A percentile compares a stretch with the other conserved stretches of the same genome.
These are phyloP conservation scores for Centropus unirufus DNA, from an alignment of 2,113 vertebrate species.

Conservation along the genomic window DNA sequence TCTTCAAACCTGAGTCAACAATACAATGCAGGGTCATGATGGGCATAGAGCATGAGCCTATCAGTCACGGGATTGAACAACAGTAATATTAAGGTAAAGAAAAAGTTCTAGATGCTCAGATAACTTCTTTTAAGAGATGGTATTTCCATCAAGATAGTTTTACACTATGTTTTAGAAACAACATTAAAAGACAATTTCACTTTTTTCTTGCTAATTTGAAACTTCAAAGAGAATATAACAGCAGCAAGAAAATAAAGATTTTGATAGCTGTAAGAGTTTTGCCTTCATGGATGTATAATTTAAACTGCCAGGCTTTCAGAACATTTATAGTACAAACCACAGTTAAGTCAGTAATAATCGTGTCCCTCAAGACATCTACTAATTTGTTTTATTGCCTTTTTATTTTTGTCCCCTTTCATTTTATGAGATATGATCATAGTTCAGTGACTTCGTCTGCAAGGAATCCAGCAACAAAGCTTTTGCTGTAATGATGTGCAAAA, in stretches of 20 bases:
- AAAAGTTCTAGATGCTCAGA: background rate
- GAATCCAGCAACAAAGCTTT: conserved; percentile 4
- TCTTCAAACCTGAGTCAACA: background rate
- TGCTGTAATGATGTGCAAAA: conserved; percentile 46
- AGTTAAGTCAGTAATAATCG: conserved; percentile 62
- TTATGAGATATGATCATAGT: conserved; percentile 71
- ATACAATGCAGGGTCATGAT: background rate
- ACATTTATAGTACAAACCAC: conserved; percentile 40
- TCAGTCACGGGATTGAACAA: background rate
- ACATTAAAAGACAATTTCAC: conserved; percentile 22
- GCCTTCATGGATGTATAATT: conserved; percentile 25
- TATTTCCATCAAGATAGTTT: background rate
- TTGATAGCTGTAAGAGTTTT: conserved; percentile 13
- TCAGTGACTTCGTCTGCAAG: conserved; percentile 59
- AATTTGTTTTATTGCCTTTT: conserved; percentile 72
- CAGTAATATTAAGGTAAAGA: background rate
- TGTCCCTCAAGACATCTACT: conserved; percentile 53
- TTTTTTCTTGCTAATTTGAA: conserved; percentile 28
- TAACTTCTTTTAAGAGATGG: background rate
- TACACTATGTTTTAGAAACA: background rate
- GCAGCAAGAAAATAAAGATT: conserved; percentile 9
- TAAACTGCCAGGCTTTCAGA: conserved; percentile 33
- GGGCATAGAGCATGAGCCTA: background rate
- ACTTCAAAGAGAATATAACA: conserved; percentile 34
- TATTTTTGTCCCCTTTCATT: conserved; percentile 71